A percentile compares a stretch with the other conserved stretches of the same genome.
phyloP scores from a whole-genome alignment of 92 coral and sea anemone species.

The Blastomussa wellsi region DNA sequence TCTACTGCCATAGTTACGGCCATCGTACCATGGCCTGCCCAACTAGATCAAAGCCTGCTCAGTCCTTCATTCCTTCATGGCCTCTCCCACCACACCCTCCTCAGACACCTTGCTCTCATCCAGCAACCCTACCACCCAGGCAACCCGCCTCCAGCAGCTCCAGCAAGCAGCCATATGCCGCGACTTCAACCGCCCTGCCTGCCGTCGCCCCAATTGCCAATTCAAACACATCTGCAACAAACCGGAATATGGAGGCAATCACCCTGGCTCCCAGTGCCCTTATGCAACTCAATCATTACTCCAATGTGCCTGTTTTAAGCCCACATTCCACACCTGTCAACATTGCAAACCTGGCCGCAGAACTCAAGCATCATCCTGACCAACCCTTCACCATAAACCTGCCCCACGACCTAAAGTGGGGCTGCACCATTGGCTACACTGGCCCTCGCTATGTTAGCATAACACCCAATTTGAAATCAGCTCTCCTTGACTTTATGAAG shows the following conservation, averaged over 20 bases:
- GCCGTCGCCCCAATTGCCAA: slow-evolving; percentile 29
- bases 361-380: slow-evolving; percentile 24
- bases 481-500: slow-evolving; percentile 12
- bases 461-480: slow-evolving; percentile 13
- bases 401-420: too few relatives aligned
- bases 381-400: background rate
- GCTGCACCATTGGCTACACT: too few relatives aligned
- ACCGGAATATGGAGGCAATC: slow-evolving; percentile 21
- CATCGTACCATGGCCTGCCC: too few relatives aligned
- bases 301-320: background rate
- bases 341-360: slow-evolving; percentile 12
- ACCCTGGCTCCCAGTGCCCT: slow-evolving; percentile 27
- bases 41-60: too few relatives aligned
- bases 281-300: background rate
- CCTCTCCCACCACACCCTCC: too few relatives aligned
- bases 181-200: too few relatives aligned
- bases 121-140: too few relatives aligned
- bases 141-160: too few relatives aligned
- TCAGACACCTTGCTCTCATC: too few relatives aligned
- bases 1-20: too few relatives aligned
- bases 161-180: slow-evolving; percentile 6
- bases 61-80: too few relatives aligned
- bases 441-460: too few relatives aligned
- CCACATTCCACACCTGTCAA: slow-evolving; percentile 11
- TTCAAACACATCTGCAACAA: slow-evolving; percentile 28